phyloP scores from a whole-genome alignment of 2,888 invertebrate species.

The Archips xylosteana region DNA sequence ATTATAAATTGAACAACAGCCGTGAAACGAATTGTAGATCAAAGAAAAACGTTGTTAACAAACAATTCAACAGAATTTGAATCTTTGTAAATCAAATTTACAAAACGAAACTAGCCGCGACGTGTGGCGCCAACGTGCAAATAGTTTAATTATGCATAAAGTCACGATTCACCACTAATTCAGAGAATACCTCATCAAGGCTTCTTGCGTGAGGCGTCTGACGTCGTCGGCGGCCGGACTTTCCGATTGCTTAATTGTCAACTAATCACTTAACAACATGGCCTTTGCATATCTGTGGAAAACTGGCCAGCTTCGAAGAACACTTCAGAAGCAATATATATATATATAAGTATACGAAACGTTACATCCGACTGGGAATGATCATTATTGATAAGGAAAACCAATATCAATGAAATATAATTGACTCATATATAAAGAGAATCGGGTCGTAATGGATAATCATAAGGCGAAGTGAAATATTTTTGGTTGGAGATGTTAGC shows the following conservation, averaged over 20 bases:
- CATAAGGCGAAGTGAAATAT: conserved; percentile 40
- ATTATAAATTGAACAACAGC: conserved; percentile 52
- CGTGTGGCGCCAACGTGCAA: conserved; percentile 76
- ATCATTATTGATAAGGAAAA: conserved; percentile 33
- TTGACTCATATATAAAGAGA: conserved; percentile 36
- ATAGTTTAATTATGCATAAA: conserved; percentile 78
- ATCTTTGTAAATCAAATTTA: conserved; percentile 67
- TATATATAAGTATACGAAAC: conserved; percentile 2
- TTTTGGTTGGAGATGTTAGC: conserved; percentile 34
- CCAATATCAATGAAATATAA: conserved; percentile 36
- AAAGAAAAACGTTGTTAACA: conserved; percentile 49
- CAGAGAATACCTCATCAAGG: conserved; percentile 53
- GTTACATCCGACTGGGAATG: conserved; percentile 13
- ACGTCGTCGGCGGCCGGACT: conserved; percentile 43
- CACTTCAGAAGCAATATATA: conserved; percentile 3
- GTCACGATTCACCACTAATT: conserved; percentile 72
- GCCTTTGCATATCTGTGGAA: conserved; percentile 18
- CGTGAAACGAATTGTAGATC: conserved; percentile 51
- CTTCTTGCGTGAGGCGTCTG: conserved; percentile 42
- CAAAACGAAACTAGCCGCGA: conserved; percentile 68
- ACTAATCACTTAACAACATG: conserved; percentile 18
- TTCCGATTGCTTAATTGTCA: conserved; percentile 44
- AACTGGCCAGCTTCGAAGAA: conserved; percentile 18
- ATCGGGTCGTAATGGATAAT: conserved; percentile 33
- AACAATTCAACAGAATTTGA: conserved; percentile 63